Evolutionary conservation across 2,888 invertebrate species (phyloP), one percentile per base, ranked within the genome.

Genomic region (Pyrgus malvae): DNA sequence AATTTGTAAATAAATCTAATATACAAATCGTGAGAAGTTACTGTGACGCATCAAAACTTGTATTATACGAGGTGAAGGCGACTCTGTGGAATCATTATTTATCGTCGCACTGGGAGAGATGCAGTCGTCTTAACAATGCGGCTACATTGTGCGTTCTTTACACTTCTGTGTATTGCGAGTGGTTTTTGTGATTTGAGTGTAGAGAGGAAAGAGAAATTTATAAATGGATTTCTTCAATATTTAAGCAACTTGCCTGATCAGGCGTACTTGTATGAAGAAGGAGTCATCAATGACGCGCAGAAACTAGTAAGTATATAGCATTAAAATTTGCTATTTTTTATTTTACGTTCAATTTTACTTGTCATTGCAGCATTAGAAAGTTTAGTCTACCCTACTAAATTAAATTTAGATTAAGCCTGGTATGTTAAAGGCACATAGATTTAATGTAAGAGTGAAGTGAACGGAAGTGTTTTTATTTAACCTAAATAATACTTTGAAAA

Each of bases 161-260:
- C 57, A 9, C 69, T 56, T 57, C 56, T 59, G 33, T 68, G 61
- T 46, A 55, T 72, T 61, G 64, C 65, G 23, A 55, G 61, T 59
- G 72, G 76, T 68, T 73, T 68, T 40, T 70, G 78, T 58, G 80
- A 87, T 60, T 49, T 83, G 55, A 73, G 66, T 67, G 45, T 63
- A 35, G 74, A 73, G 48, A 70, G 66, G 58, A 77, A 76, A 59
- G 71, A 70, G 19, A 80, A 75, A 54, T 67, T 83, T 51, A 75
- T 77, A 56, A 78, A 70, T 75, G 80, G 71, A 60, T 85, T 92
- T 60, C 65, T 92, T 58, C 68, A 86, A 27, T 82, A 85, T 72
- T 78, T 91, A 62, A 92, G 91, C 72, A 80, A 80, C 62, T 75
- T 87, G 60, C 86, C 90, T 40, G 76, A 86, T 63, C 85, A 83